Evolutionary conservation across 2,113 vertebrate genomes (phyloP), one percentile per base, ranked within the genome.

Genomic region (Tichodroma muraria): DNA sequence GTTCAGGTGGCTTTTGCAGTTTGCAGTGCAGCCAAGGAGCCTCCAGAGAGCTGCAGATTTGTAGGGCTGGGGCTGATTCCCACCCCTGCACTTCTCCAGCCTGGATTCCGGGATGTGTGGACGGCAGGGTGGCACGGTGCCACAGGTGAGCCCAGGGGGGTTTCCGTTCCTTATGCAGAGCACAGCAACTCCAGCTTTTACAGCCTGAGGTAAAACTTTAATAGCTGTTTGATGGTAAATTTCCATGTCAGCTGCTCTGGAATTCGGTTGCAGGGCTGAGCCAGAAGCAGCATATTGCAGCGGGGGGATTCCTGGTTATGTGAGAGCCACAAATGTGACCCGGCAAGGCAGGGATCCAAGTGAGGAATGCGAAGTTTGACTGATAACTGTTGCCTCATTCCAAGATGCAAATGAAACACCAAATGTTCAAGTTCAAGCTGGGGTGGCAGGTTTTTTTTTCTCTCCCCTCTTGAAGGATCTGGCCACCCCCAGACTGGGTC

Each of bases 291-390:
- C 95, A 96, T 95, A 96, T 97, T 96, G 94, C 87, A 96, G 88
- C 10, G 8, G 90, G 92, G 96, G 91, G 94, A 97, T 96, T 95
- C 96, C 96, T 97, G 96, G 93, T 96, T 96, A 96, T 93, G 95
- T 95, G 94, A 95, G 95, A 96, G 95, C 94, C 95, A 88, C 91
- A 96, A 97, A 97, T 95, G 82, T 93, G 95, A 95, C 95, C 96
- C 1, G 19, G 88, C 76, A 85, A 94, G 96, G 94, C 96, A 95
- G 90, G 57, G 56, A 95, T 96, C 94, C 96, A 96, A 95, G 85
- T 31, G 49, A 35, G 79, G 88, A 95, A 94, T 50, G 76, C 69
- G 22, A 81, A 90, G 91, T 96, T 97, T 95, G 93, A 95, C 93
- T 88, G 93, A 60, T 86, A 93, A 94, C 96, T 91, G 95, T 93